Percentiles rank a stretch among this genome's conserved stretches.
Conservation (phyloP, 1,140 invertebrate species). For the Holcopasites calliopsidis region DNA sequence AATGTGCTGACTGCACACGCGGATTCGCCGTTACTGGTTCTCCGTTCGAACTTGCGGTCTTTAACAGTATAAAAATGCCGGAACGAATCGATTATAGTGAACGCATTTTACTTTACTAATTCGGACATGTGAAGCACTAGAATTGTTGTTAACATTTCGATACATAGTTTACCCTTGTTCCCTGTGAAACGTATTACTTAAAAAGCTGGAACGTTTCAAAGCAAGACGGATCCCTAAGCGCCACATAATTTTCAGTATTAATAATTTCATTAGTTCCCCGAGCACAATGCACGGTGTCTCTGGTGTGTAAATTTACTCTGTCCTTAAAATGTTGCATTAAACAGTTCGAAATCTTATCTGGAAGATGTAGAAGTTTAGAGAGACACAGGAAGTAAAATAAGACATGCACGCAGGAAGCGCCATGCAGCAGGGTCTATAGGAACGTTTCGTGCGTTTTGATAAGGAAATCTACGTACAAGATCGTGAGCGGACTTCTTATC, state of each 20-base stretch:
- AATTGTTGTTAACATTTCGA: no score
- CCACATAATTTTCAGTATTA: no score
- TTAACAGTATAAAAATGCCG: not conserved
- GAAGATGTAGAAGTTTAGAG: not conserved
- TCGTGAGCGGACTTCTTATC: slow-evolving; percentile 15
- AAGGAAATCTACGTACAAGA: slow-evolving; percentile 34
- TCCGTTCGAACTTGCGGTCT: not conserved
- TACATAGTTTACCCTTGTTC: no score
- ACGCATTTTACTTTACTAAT: no score
- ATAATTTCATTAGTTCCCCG: no score
- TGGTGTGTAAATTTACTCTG: not conserved
- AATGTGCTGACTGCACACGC: not conserved
- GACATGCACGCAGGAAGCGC: not conserved
- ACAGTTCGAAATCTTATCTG: not conserved
- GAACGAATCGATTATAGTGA: not conserved
- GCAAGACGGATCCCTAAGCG: no score
- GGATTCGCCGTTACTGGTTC: not conserved
- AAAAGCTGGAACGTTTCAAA: no score
- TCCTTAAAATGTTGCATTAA: not conserved
- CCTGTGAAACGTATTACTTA: no score
- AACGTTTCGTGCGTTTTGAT: slow-evolving; percentile 42
- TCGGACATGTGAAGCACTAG: no score
- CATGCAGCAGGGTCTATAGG: not conserved
- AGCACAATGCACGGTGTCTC: no score
- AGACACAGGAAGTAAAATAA: not conserved